Evolutionary conservation across 1,140 invertebrate species (phyloP), one percentile per base, ranked within the genome.

Genomic region (Andricus grossulariae): DNA sequence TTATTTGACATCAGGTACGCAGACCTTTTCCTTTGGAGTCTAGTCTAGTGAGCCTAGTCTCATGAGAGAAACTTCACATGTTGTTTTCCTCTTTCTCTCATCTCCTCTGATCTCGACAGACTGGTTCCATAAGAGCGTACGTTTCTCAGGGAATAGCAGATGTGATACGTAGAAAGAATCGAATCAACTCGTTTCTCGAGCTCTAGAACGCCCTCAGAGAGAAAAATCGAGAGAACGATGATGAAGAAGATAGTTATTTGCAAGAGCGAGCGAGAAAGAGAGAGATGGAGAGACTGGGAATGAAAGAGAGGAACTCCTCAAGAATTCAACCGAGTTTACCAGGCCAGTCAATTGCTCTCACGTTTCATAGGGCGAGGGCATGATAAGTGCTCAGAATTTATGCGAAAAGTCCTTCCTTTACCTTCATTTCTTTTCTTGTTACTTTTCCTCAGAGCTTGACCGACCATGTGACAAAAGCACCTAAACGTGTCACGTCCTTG

Each of bases 121-220:
- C 57, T 60, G 57, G 57, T 60, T 60, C 57, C 19, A 10, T 25
- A 57, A 57, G 55, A 57, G 55, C 19, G 21, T 32, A 16, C 25
- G 21, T 60, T 60, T 32, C 57, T 39, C 55, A 60, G 55, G 21
- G 55, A 60, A 60, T 25, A 60, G 25, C 57, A 60, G 57, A 60
- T 60, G 57, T 12, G 57, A 32, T 60, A 60, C 57, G 57, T 39
- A 60, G 57, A 60, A 60, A 60, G 57, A 60, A 60, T 60, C 25
- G 57, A 15, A 60, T 60, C 32, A 60, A 60, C 57, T 60, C 21
- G 57, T 60, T 60, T 60, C 57, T 60, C 57, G 57, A 21, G 57
- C 25, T 60, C 57, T 15, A 39, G 21, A 60, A 32, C 21, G 57
- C 57, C 57, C 25, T 12, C 39, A 25, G 19, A 57, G 55, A 57